These are phyloP conservation scores for Epirrita christyi DNA, from an alignment of 2,888 invertebrate genomes.

Conservation along the genomic window DNA sequence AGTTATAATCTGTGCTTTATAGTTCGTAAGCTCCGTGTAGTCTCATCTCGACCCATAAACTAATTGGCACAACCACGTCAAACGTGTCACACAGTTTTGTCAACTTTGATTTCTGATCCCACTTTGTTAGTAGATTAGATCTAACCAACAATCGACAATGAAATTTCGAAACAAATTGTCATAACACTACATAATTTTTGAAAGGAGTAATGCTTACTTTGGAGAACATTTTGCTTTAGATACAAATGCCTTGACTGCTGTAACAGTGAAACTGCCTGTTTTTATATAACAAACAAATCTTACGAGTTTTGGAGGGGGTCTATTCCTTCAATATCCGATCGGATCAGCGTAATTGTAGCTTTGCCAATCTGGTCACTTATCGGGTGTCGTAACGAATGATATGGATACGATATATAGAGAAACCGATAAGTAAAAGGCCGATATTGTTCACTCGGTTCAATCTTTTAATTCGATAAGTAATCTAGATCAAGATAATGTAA, in stretches of 20 bases:
- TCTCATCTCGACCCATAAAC: too few relatives aligned
- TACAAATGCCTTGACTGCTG: slow-evolving; percentile 77
- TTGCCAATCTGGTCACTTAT: slow-evolving; percentile 79
- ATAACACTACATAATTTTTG: slow-evolving; percentile 55
- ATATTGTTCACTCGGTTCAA: slow-evolving; percentile 51
- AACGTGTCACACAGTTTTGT: too few relatives aligned
- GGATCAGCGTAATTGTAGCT: slow-evolving; percentile 77
- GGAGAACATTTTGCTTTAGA: slow-evolving; percentile 79
- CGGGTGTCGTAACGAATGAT: slow-evolving; percentile 72
- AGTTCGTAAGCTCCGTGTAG: too few relatives aligned
- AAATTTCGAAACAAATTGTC: slow-evolving; percentile 49
- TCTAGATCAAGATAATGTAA: background rate
- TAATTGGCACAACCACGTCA: too few relatives aligned
- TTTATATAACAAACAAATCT: slow-evolving; percentile 83
- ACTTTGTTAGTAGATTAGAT: slow-evolving; percentile 23
- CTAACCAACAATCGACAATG: slow-evolving; percentile 41
- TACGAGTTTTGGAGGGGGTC: slow-evolving; percentile 69
- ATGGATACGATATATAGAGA: slow-evolving; percentile 69
- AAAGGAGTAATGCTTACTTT: slow-evolving; percentile 71
- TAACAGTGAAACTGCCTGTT: slow-evolving; percentile 72
- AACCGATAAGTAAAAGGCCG: slow-evolving; percentile 68
- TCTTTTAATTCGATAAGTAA: slow-evolving; percentile 15
- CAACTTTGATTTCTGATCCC: background rate
- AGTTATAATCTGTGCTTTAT: too few relatives aligned
- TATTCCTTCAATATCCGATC: slow-evolving; percentile 80